Percentiles rank a stretch among this genome's conserved stretches.
phyloP scores from a whole-genome alignment of 2,113 vertebrate genomes.

The Pan paniscus region DNA sequence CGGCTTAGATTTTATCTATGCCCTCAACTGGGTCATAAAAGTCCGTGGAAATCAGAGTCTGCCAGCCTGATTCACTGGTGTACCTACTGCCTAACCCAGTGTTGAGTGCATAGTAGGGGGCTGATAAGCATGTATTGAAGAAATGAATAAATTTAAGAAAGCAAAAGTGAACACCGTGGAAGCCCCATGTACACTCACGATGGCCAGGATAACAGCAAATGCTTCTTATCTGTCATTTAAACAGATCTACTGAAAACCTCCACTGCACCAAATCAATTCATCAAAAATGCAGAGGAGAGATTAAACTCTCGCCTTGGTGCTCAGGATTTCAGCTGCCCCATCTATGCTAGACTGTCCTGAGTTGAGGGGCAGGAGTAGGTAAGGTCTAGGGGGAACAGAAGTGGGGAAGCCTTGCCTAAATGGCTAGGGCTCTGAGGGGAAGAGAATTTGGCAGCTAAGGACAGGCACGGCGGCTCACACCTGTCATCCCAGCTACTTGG shows the following conservation, averaged over 20 bases:
- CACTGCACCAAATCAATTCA: background rate
- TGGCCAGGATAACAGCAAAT: background rate
- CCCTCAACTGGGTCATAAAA: background rate
- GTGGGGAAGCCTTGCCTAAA: accelerated
- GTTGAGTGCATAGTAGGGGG: background rate
- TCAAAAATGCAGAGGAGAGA: background rate
- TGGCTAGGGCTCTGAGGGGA: background rate
- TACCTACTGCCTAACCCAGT: background rate
- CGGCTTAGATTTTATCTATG: background rate
- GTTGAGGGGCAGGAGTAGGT: background rate
- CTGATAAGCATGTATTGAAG: background rate
- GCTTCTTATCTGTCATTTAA: background rate
- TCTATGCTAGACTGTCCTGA: background rate
- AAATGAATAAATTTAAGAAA: background rate
- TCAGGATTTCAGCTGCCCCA: background rate
- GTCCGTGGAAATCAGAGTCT: accelerated
- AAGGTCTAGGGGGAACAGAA: background rate
- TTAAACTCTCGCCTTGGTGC: background rate
- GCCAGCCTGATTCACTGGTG: accelerated
- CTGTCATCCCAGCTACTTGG: too few species aligned
- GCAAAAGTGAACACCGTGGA: accelerated
- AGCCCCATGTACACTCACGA: background rate
- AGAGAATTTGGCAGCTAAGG: too few species aligned
- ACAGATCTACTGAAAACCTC: background rate
- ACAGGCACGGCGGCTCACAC: too few species aligned